Evolutionary conservation across 2,113 vertebrate species (phyloP).

Genomic region (Apus apus): DNA sequence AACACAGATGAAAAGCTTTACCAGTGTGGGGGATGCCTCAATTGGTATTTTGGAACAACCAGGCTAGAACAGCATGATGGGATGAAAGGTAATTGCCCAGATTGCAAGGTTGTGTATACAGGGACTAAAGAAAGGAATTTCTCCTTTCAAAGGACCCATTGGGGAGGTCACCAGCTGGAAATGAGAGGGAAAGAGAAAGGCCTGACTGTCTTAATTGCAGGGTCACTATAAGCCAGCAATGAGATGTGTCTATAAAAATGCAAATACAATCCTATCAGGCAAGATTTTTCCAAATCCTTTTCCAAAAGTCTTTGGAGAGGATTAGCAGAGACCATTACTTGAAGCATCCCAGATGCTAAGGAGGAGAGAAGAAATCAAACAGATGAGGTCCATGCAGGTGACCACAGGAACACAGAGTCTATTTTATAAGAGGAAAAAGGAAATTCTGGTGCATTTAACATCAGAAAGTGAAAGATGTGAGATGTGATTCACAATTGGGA

Average conservation of each 20-base stretch:
- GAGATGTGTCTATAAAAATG: not conserved
- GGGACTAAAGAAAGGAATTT: conserved; percentile 1
- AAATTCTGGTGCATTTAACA: not conserved
- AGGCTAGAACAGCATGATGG: not conserved
- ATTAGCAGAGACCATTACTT: not conserved
- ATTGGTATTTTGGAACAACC: not conserved
- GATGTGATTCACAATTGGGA: not conserved
- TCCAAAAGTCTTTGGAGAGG: not conserved
- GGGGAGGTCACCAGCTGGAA: not conserved
- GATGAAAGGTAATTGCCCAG: not conserved
- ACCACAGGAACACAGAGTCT: not conserved
- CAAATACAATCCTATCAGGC: not conserved
- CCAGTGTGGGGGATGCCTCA: not conserved
- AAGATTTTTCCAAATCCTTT: not conserved
- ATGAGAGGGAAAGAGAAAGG: not conserved
- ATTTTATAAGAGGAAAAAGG: not conserved
- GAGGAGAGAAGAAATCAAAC: not conserved
- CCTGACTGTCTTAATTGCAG: not conserved
- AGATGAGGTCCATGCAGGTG: not conserved
- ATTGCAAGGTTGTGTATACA: not conserved
- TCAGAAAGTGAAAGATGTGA: not conserved
- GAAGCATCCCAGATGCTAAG: not conserved
- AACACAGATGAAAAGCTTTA: not conserved
- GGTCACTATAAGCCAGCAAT: not conserved
- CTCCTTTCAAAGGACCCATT: not conserved